Percentiles rank a stretch among this genome's conserved stretches.
Conservation (phyloP, 2,113 vertebrate species). For the Acanthochromis polyacanthus region DNA sequence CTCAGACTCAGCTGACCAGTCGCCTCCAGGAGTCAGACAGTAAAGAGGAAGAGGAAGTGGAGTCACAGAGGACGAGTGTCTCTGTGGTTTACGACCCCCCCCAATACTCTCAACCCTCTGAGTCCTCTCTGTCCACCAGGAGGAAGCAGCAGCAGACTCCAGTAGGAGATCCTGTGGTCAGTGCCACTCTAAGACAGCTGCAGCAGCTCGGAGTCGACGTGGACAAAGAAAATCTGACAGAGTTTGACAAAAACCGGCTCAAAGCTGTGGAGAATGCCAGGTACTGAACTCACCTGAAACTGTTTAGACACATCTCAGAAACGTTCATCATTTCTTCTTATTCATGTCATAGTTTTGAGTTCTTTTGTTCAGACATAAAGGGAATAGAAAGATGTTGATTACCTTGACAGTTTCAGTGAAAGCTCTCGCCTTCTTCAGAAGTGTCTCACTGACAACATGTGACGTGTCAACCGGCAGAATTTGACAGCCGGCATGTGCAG, state of each 20-base stretch:
- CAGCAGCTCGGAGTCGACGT: conserved; percentile 90
- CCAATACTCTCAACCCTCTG: conserved; percentile 5
- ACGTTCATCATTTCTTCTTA: no score
- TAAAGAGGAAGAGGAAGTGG: conserved; percentile 54
- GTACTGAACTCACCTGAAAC: conserved; percentile 75
- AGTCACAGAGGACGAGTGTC: conserved; percentile 51
- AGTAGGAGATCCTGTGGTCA: conserved; percentile 84
- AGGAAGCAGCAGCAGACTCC: conserved; percentile 38
- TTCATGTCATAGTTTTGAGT: no score
- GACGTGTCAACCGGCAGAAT: no score
- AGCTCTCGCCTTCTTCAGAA: no score
- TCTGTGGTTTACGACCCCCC: conserved; percentile 16
- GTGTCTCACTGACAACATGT: no score
- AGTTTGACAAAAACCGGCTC: conserved; percentile 54
- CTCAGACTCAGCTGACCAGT: conserved; percentile 90
- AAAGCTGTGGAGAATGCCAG: conserved; percentile 90
- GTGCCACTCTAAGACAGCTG: conserved; percentile 90
- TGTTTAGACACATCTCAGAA: no score
- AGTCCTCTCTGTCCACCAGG: conserved; percentile 37
- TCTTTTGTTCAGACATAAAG: no score
- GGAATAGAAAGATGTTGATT: no score
- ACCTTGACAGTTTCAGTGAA: no score
- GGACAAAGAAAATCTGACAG: conserved; percentile 51
- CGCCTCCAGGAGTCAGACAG: conserved; percentile 84
- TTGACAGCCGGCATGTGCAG: no score